A percentile compares a stretch with the other conserved stretches of the same genome.
phyloP scores from a whole-genome alignment of 2,113 vertebrate genomes.

The Balaeniceps rex region DNA sequence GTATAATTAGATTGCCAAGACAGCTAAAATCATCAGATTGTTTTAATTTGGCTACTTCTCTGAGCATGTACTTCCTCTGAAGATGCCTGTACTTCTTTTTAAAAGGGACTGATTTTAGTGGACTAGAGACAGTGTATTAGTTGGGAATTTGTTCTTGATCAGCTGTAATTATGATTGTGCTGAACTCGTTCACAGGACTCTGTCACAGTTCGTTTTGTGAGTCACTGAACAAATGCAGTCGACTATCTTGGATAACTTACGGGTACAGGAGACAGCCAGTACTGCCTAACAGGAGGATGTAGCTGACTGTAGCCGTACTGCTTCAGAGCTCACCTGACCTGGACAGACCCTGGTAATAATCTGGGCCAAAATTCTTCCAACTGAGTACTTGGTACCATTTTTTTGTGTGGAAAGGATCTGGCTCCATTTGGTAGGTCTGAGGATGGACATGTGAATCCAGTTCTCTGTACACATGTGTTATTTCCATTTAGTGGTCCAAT shows the following conservation, averaged over 20 bases:
- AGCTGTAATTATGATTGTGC: not conserved
- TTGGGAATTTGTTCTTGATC: not conserved
- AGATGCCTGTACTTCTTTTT: not conserved
- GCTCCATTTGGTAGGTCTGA: not conserved
- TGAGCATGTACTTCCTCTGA: not conserved
- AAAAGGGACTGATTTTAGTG: not conserved
- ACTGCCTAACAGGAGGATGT: too few relatives aligned
- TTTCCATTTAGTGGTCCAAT: not conserved
- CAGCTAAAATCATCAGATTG: not conserved
- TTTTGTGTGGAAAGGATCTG: not conserved
- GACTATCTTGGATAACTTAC: not conserved
- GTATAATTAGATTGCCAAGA: not conserved
- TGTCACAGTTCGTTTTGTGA: not conserved
- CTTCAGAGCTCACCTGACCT: not conserved
- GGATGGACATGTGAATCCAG: not conserved
- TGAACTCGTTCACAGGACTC: not conserved
- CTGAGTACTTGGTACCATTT: too few relatives aligned
- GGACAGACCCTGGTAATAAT: not conserved
- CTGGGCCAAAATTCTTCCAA: not conserved
- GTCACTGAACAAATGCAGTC: not conserved
- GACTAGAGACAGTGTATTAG: not conserved
- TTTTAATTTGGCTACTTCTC: not conserved
- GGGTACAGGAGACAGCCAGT: not conserved
- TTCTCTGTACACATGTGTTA: accelerated
- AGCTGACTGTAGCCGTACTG: not conserved